Evolutionary conservation across 2,113 vertebrate species (phyloP).

Genomic region (Orycteropus afer): DNA sequence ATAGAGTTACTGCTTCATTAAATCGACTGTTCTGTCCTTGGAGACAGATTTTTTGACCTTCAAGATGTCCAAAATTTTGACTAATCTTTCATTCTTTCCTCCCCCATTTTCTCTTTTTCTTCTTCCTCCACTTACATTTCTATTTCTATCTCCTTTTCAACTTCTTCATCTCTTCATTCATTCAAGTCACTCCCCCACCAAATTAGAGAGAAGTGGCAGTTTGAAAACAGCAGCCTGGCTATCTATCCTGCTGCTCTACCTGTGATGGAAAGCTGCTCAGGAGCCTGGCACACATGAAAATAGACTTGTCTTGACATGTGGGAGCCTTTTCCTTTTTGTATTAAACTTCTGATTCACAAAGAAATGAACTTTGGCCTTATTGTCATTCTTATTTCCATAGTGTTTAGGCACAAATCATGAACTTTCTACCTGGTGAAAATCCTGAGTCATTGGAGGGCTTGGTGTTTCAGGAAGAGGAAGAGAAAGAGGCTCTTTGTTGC

Average conservation of each 20-base stretch:
- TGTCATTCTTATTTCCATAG: constrained; percentile 30
- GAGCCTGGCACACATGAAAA: constrained; percentile 17
- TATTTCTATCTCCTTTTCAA: background rate
- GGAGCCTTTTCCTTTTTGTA: constrained; percentile 37
- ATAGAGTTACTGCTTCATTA: background rate
- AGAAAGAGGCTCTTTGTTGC: background rate
- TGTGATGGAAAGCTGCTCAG: constrained; percentile 16
- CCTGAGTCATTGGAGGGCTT: constrained; percentile 40
- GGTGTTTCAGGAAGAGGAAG: constrained; percentile 53
- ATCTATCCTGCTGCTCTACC: background rate
- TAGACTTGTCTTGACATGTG: constrained; percentile 48
- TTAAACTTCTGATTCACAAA: constrained; percentile 56
- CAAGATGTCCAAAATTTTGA: constrained; percentile 52
- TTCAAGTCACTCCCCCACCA: background rate
- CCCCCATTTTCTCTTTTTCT: background rate
- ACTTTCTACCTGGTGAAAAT: constrained; percentile 46
- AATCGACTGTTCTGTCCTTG: constrained; percentile 50
- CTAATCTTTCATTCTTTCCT: background rate
- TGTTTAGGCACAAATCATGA: constrained; percentile 4
- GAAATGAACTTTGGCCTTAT: constrained; percentile 61
- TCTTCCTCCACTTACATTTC: background rate
- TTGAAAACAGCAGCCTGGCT: constrained; percentile 46
- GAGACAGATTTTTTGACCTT: constrained; percentile 21
- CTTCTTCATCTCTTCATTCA: background rate
- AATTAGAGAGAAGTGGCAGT: constrained; percentile 50